phyloP scores from a whole-genome alignment of 2,797 vertebrate genomes.

The Tapera naevia region DNA sequence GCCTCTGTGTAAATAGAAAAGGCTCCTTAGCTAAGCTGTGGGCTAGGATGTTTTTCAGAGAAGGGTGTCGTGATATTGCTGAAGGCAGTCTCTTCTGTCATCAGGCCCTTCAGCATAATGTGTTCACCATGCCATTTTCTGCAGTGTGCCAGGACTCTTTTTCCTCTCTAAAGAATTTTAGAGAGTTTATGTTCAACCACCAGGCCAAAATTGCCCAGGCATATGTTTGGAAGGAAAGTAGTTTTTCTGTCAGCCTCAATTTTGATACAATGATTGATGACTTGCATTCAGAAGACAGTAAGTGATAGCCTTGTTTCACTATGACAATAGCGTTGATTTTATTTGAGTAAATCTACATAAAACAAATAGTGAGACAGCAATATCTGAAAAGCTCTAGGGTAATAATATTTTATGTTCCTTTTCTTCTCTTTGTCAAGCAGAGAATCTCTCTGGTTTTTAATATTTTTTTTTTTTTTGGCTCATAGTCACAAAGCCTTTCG shows the following conservation, averaged over 20 bases:
- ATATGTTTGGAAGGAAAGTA: not conserved
- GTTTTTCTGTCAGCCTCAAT: not conserved
- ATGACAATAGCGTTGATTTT: not conserved
- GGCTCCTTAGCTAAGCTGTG: not conserved
- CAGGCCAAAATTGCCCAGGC: not conserved
- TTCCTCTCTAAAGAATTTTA: not conserved
- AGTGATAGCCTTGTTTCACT: not conserved
- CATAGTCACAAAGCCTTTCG: not conserved
- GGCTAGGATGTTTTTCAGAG: not conserved
- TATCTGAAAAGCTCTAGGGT: not conserved
- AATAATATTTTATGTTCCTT: not conserved
- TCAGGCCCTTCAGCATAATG: not conserved
- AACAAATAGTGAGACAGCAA: not conserved
- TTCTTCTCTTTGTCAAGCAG: not conserved
- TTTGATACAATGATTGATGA: not conserved
- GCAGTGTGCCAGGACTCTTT: not conserved
- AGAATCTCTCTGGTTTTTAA: not conserved
- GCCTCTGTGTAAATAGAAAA: not conserved
- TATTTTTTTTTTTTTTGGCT: not conserved
- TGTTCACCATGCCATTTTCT: not conserved
- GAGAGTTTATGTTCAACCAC: not conserved
- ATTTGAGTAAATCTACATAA: not conserved
- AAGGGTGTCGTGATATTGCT: not conserved
- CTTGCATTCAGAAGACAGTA: not conserved
- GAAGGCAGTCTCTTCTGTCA: not conserved